phyloP scores from a whole-genome alignment of 2,888 invertebrate species.

The Lycophotia porphyrea region DNA sequence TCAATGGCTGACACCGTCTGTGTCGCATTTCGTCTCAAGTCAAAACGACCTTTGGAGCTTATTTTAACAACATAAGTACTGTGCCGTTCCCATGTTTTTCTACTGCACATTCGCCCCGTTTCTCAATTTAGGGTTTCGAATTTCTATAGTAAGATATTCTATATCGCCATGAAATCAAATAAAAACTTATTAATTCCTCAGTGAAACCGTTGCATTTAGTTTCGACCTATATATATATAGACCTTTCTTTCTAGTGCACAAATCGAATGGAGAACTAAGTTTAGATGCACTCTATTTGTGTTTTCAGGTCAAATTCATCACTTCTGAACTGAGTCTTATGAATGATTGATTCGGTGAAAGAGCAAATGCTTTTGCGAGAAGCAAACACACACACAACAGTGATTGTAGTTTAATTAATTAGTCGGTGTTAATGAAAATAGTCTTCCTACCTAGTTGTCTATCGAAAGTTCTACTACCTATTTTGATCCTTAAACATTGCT shows the following conservation, averaged over 20 bases:
- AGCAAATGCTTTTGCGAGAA: slow-evolving; percentile 18
- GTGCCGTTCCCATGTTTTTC: not conserved
- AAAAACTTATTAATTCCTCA: not conserved
- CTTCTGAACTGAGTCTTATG: slow-evolving; percentile 23
- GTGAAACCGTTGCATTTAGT: slow-evolving; percentile 6
- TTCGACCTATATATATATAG: too few relatives aligned
- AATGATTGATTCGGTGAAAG: slow-evolving; percentile 45
- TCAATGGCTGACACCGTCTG: not conserved
- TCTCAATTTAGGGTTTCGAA: not conserved
- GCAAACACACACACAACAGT: too few relatives aligned
- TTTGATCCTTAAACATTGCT: not conserved
- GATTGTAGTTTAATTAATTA: not conserved
- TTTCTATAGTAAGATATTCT: not conserved
- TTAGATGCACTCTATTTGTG: slow-evolving; percentile 46
- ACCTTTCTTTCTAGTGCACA: slow-evolving; percentile 36
- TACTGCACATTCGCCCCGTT: not conserved
- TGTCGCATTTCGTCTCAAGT: not conserved
- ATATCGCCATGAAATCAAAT: not conserved
- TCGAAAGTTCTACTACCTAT: not conserved
- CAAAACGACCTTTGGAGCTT: not conserved
- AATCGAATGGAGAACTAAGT: slow-evolving; percentile 40
- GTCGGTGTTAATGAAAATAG: slow-evolving; percentile 1
- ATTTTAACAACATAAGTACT: not conserved
- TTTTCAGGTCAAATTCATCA: slow-evolving; percentile 50
- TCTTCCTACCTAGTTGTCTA: too few relatives aligned